Percentiles rank a stretch among this genome's conserved stretches.
Evolutionary conservation across 2,888 invertebrate species (phyloP).

Genomic region (Apodemia hepburni): DNA sequence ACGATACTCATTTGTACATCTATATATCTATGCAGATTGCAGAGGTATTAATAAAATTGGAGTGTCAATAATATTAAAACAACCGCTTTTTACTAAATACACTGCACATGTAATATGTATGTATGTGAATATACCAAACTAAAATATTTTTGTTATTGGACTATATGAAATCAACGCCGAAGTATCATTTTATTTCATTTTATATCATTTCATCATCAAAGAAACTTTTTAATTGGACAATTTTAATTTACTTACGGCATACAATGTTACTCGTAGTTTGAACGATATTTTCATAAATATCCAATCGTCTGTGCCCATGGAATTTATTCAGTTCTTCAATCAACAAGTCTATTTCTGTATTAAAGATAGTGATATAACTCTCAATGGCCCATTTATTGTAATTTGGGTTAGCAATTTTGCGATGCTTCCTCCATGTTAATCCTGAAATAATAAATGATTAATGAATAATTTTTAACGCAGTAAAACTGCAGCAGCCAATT

Average conservation of each 20-base stretch:
- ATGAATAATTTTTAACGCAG: too few species aligned
- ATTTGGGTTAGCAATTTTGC: conserved; percentile 61
- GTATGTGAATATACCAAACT: too few species aligned
- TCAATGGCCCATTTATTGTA: conserved; percentile 54
- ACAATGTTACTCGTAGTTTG: conserved; percentile 50
- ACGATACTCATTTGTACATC: too few species aligned
- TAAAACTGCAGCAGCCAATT: too few species aligned
- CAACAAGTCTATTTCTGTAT: conserved; percentile 46
- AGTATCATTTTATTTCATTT: too few species aligned
- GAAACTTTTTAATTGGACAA: conserved; percentile 39
- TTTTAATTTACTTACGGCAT: conserved; percentile 52
- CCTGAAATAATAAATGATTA: conserved; percentile 38
- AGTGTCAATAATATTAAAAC: too few species aligned
- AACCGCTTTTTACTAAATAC: too few species aligned
- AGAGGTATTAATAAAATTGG: too few species aligned
- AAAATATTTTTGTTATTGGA: too few species aligned
- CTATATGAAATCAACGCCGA: too few species aligned
- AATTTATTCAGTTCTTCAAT: conserved; percentile 36
- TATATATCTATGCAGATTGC: too few species aligned
- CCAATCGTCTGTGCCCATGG: conserved; percentile 33
- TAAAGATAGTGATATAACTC: conserved; percentile 46
- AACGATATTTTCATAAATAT: conserved; percentile 50
- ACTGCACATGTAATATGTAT: too few species aligned
- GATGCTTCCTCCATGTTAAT: conserved; percentile 53
- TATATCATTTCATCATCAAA: conserved; percentile 31